A percentile compares a stretch with the other conserved stretches of the same genome.
These are phyloP conservation scores for Malachius bipustulatus DNA, from an alignment of 2,888 invertebrate species.

Conservation along the genomic window DNA sequence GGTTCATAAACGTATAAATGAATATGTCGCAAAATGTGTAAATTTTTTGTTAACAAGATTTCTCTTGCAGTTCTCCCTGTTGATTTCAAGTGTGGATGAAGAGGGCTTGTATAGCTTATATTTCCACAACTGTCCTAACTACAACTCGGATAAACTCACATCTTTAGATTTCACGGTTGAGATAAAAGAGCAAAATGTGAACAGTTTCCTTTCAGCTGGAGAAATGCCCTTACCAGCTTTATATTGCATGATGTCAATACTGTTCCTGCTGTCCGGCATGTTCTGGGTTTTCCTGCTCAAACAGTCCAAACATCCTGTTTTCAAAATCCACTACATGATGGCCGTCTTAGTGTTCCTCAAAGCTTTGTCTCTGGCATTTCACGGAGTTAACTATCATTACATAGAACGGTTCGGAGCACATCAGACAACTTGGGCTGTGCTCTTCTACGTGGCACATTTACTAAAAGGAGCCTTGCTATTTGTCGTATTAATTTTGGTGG, in stretches of 20 bases:
- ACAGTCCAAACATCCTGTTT: slow-evolving; percentile 61
- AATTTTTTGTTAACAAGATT: slow-evolving; percentile 12
- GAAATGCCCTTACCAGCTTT: slow-evolving; percentile 91
- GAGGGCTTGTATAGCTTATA: slow-evolving; percentile 91
- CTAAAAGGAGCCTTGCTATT: slow-evolving; percentile 67
- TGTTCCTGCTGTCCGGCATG: slow-evolving; percentile 80
- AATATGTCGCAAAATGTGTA: too few relatives aligned
- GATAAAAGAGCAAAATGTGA: slow-evolving; percentile 74
- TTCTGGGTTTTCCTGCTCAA: slow-evolving; percentile 86
- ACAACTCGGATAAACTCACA: slow-evolving; percentile 39
- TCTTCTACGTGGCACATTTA: slow-evolving; percentile 95
- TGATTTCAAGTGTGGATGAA: slow-evolving; percentile 60
- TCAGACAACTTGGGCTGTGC: slow-evolving; percentile 93
- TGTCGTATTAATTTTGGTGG: slow-evolving; percentile 90
- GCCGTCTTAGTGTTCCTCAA: slow-evolving; percentile 85
- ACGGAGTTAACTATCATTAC: slow-evolving; percentile 89
- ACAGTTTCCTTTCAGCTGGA: slow-evolving; percentile 86
- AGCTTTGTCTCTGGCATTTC: slow-evolving; percentile 84
- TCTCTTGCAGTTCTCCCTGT: slow-evolving; percentile 59
- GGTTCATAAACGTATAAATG: too few relatives aligned
- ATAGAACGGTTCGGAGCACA: slow-evolving; percentile 88
- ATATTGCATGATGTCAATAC: slow-evolving; percentile 81
- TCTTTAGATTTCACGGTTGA: slow-evolving; percentile 62
- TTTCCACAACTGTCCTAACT: slow-evolving; percentile 86
- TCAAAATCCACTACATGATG: slow-evolving; percentile 96